Evolutionary conservation across 2,888 invertebrate genomes (phyloP), one percentile per base, ranked within the genome.

Genomic region (Drosophila pegasa): DNA sequence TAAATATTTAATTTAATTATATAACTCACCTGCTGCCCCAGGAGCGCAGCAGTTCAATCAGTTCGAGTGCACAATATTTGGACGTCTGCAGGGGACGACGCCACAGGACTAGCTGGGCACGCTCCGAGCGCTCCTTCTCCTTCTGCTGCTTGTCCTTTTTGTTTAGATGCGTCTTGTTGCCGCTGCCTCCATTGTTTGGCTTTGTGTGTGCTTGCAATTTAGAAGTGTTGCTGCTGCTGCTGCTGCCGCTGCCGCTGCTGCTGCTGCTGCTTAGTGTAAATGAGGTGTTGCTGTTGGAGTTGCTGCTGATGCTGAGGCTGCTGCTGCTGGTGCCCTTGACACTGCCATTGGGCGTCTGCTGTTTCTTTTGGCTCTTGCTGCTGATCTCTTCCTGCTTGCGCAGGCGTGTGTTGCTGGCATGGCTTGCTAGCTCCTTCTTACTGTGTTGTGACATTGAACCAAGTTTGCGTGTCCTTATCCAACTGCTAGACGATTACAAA

Each of bases 61-160:
- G 93, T 93, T 98, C 97, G 88, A 94, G 94, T 87, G 94, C 92
- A 93, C 96, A 97, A 93, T 96, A 98, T 90, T 96, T 95, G 66
- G 96, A 89, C 2, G 97, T 97, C 87, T 93, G 94, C 69, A 97
- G 81, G 9, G 98, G 98, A 85, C 94, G 94, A 89, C 95, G 94
- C 97, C 97, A 97, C 75, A 98, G 92, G 72, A 97, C 97, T 75
- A 97, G 90, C 73, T 93, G 87, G 92, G 95, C 92, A 86, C 95
- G 92, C 92, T 96, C 95, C 91, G 65, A 74, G 87, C 92, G 92
- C 71, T 94, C 93, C 68, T 91, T 92, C 72, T 93, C 93, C 73
- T 91, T 91, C 70, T 89, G 88, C 62, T 77, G 82, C 79, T 90
- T 90, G 78, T 87, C 85, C 72, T 89, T 88, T 67, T 82, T 83